These are phyloP conservation scores for Andrena camellia DNA, from an alignment of 2,888 invertebrate species.

Conservation along the genomic window DNA sequence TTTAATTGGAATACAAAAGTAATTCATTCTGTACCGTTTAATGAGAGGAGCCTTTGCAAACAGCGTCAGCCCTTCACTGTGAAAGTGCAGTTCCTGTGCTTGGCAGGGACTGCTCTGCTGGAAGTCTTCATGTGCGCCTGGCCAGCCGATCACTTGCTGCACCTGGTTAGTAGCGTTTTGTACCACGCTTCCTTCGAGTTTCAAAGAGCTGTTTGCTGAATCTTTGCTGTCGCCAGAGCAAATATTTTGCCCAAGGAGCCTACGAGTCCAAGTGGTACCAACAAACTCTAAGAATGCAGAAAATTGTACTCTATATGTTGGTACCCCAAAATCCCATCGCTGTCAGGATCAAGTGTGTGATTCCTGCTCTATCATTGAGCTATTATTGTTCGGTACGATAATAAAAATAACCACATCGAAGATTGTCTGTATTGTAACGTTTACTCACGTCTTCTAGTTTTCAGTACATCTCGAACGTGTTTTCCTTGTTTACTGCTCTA, in stretches of 20 bases:
- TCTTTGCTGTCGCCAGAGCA: constrained; percentile 37
- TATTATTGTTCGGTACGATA: constrained; percentile 59
- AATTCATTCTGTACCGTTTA: too few relatives aligned
- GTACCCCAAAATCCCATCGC: constrained; percentile 59
- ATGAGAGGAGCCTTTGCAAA: not conserved
- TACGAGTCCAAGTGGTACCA: constrained; percentile 52
- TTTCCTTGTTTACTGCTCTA: constrained; percentile 68
- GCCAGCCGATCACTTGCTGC: constrained; percentile 74
- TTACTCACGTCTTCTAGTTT: not conserved
- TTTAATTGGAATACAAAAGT: too few relatives aligned
- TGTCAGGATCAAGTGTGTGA: constrained; percentile 54
- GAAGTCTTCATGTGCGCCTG: constrained; percentile 73
- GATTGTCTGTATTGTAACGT: not conserved
- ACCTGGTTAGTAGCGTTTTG: constrained; percentile 52
- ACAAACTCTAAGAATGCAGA: constrained; percentile 30
- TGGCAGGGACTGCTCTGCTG: constrained; percentile 58
- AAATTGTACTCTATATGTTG: not conserved
- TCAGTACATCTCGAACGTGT: constrained; percentile 66
- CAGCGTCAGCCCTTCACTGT: constrained; percentile 63
- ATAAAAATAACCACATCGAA: not conserved
- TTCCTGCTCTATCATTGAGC: constrained; percentile 61
- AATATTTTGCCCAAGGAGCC: not conserved
- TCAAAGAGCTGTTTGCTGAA: not conserved
- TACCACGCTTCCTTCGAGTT: not conserved
- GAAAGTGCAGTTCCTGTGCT: constrained; percentile 65